Base-by-base conservation (phyloP, 2,888 invertebrate species). In the Drosophila tripunctata region DNA sequence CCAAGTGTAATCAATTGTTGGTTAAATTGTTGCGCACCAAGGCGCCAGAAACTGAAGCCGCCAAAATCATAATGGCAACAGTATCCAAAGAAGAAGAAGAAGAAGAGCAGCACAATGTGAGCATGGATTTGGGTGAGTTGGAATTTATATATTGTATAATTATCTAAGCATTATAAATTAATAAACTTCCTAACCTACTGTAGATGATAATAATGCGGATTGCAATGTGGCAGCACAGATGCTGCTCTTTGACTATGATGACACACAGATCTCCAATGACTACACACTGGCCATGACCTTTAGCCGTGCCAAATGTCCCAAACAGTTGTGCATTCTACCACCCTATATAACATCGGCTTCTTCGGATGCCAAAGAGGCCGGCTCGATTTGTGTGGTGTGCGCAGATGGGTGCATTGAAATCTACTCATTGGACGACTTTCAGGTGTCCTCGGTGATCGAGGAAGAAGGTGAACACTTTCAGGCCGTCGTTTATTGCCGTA, bases 401-500 rank as follows among this genome's bases (percentile, higher is more conserved):
- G 92, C 93, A 1, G 95, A 96, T 88, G 97, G 97, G 4, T 93
- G 93, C 43, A 93, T 97, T 30, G 93, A 95, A 85, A 91, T 97
- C 41, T 92, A 96, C 60, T 94, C 95, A 31, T 90, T 97, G 36
- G 92, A 93, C n/a, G 94, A 94, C 48, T 93, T 97, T 71, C 94
- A 93, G 72, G 93, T 94, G 3, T 91, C 95, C 4, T 94, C 95
- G 1, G 93, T 94, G 67, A 95, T 95, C 22, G 93, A 93, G 73
- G 93, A 95, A 31, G 94, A 94, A 0, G 93, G 93, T 33, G 94
- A 94, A 40, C 94, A 94, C 85, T 97, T 97, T 88, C 94, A 96
- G 10, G 96, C 97, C 0, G 95, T 95, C 1, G 95, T 95, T 0
- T 97, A 96, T 90, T 97, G 97, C 90, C 95, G 96, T 60, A 96